A percentile compares a stretch with the other conserved stretches of the same genome.
Evolutionary conservation across 53 echinoderm and acorn worm genomes (phyloP).

Genomic region (Paracentrotus lividus): DNA sequence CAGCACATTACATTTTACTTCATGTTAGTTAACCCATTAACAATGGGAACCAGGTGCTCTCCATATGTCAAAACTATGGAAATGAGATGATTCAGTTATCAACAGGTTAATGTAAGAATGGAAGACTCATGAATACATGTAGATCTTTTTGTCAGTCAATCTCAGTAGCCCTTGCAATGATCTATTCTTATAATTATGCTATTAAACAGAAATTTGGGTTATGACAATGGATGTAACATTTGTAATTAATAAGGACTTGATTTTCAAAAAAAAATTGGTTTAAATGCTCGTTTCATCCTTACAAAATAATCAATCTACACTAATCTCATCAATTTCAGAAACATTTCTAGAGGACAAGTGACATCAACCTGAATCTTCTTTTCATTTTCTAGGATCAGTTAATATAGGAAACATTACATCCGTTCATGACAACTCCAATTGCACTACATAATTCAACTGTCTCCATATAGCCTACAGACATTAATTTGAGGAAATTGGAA

Average conservation of each 20-base stretch:
- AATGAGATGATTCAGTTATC: too few species aligned
- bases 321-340: slow-evolving; percentile 45
- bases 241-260: too few species aligned
- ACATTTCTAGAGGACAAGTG: not conserved
- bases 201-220: too few species aligned
- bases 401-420: slow-evolving; percentile 18
- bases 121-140: not conserved
- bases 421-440: not conserved
- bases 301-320: not conserved
- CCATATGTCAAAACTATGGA: too few species aligned
- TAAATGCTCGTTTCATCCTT: too few species aligned
- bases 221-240: too few species aligned
- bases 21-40: not conserved
- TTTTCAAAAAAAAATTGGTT: too few species aligned
- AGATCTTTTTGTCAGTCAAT: not conserved
- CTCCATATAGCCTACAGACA: slow-evolving; percentile 43
- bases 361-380: slow-evolving; percentile 8
- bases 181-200: not conserved
- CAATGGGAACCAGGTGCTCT: too few species aligned
- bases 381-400: not conserved
- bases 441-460: slow-evolving; percentile 60
- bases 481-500: slow-evolving; percentile 51
- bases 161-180: not conserved
- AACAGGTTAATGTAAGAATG: not conserved
- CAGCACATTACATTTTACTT: slow-evolving; percentile 33